Evolutionary conservation across 1,140 invertebrate genomes (phyloP).

Genomic region (Condylostylus longicornis): DNA sequence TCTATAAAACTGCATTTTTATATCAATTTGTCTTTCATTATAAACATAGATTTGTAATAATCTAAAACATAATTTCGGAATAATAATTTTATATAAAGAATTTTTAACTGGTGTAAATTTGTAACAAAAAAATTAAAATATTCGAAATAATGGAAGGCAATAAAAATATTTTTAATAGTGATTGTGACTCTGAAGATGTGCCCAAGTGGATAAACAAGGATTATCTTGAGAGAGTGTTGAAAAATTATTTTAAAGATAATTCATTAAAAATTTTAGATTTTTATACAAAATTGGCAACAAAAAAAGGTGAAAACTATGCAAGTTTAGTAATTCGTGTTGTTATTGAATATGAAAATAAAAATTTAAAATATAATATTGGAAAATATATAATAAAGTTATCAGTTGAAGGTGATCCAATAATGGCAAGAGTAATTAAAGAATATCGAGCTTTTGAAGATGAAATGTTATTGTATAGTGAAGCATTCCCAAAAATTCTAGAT

Average conservation of each 20-base stretch:
- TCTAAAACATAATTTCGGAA: too few species aligned
- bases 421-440: conserved; percentile 13
- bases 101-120: too few species aligned
- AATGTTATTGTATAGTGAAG: conserved; percentile 25
- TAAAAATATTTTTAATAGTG: too few species aligned
- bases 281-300: conserved; percentile 20
- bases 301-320: conserved; percentile 30
- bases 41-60: too few species aligned
- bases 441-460: conserved; percentile 21
- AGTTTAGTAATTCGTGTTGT: conserved; percentile 26
- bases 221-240: conserved; percentile 18
- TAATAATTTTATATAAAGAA: too few species aligned
- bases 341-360: conserved; percentile 10
- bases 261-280: conserved; percentile 12
- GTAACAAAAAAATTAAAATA: too few species aligned
- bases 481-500: conserved; percentile 16
- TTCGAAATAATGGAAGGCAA: too few species aligned
- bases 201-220: conserved; percentile 19
- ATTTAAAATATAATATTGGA: conserved; percentile 9
- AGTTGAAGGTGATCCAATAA: conserved; percentile 19
- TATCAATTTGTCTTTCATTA: too few species aligned
- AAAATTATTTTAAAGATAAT: conserved; percentile 14
- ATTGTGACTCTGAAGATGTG: too few species aligned
- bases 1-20: too few species aligned
- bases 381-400: conserved; percentile 26